Base-by-base conservation (phyloP, 2,113 vertebrate genomes). In the Choloepus hoffmanni region DNA sequence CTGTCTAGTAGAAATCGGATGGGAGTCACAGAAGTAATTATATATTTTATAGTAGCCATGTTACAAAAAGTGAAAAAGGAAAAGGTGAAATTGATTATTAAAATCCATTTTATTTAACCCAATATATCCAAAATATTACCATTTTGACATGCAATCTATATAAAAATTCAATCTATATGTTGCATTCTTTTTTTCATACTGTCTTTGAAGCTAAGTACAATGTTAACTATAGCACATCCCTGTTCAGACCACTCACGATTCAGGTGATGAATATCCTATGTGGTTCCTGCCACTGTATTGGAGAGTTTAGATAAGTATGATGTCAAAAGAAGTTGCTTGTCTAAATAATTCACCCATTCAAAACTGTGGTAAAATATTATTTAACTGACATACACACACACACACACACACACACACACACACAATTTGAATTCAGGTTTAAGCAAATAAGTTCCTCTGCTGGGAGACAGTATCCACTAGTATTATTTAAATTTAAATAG, bases 231-330 rank as follows among this genome's bases (percentile, higher is more conserved):
- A 53, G n/a, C 43, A 84, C 23, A 68, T 76, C 30, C 78, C 30
- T 13, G 8, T 60, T 26, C 12, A 40, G 30, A 45, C 30, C 73
- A 78, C n/a, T 33, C 13, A 36, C 43, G 26, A 50, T 50, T 30
- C 3, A 5, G 1, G 16, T 12, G 26, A 5, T 62, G 6, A 73
- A 21, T 0, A 65, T 58, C 2, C 36, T 65, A 10, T 30, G 7
- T 33, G 26, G 0, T 24, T 65, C 62, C 3, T 33, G 2, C 16
- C 58, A 14, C 2, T 2, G 18, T 23, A 28, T 0, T 68, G 33
- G 4, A 43, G 10, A 74, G 10, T 12, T 1, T 1, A 36, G 14
- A 2, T 50, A 62, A 36, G 0, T 7, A 6, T 3, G 7, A 24
- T 2, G 9, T 8, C 14, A 4, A 40, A 15, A 85, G 13, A 36